These are phyloP conservation scores for Umimayanthus kanabou DNA, from an alignment of 92 coral and sea anemone genomes.

Conservation along the genomic window DNA sequence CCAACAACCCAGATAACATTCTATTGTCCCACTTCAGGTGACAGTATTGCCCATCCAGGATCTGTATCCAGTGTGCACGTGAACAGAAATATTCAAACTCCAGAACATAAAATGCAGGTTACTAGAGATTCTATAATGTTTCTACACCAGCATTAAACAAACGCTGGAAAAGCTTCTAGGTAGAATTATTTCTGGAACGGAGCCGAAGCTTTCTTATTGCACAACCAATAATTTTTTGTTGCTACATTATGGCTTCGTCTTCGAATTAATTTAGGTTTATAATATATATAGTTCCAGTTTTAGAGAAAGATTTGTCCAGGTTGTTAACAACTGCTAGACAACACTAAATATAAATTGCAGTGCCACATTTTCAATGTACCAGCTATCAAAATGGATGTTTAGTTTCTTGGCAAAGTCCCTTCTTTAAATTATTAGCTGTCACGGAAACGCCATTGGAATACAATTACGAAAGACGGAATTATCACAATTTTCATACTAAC, in stretches of 20 bases:
- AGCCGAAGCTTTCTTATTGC: not conserved
- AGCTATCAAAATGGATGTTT: not conserved
- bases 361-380: not conserved
- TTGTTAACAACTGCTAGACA: not conserved
- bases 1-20: no score
- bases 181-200: not conserved
- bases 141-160: not conserved
- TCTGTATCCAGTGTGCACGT: not conserved
- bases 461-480: not conserved
- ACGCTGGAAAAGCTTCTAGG: not conserved
- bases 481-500: slow-evolving; percentile 43
- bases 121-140: not conserved
- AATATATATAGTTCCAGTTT: no score
- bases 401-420: not conserved
- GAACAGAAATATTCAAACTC: not conserved
- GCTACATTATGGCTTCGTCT: not conserved
- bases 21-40: no score
- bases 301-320: no score
- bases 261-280: no score
- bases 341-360: not conserved
- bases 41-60: no score
- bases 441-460: not conserved
- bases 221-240: not conserved
- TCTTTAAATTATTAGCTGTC: not conserved
- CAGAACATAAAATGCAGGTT: not conserved